Evolutionary conservation across 2,888 invertebrate species (phyloP), one percentile per base, ranked within the genome.

Genomic region (Drosophila borborema): DNA sequence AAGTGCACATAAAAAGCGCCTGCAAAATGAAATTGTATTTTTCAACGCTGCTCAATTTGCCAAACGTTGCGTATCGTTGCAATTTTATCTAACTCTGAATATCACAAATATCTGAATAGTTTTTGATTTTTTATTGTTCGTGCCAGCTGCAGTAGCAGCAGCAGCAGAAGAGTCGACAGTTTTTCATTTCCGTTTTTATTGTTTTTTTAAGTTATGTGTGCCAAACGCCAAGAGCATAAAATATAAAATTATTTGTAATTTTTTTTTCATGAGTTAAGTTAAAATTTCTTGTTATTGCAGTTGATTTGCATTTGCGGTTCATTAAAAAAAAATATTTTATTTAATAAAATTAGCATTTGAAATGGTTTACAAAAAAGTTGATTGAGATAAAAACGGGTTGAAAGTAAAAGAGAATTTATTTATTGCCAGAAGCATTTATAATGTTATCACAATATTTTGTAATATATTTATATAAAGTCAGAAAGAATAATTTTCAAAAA

Each of bases 61-160:
- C 90, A 90, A 86, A 61, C 79, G 74, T 73, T 77, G 79, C 81
- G 66, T 86, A 86, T 86, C 84, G 71, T 16, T 70, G 72, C 69
- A 70, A 63, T 88, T 86, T 71, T 67, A 86, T 89, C 86, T 73
- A 54, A 55, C 54, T 66, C 72, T 45, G 10, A 23, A 28, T 28
- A 28, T 28, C 28, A 28, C 28, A 28, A 34, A 62, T 62, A 58
- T 49, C 20, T 38, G 40, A 41, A 18, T 34, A 64, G 20, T 31
- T 46, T 60, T 59, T 38, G 53, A 28, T 61, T 28, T 40, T 61
- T 58, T 38, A 53, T 28, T 70, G 20, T 28, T 7, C 23, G 31
- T 0, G 18, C 16, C 12, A 45, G 18, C 64, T n/a, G 16, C 23
- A 18, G 36, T 28, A 38, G 16, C 64, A 20, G n/a, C 34, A 20